Evolutionary conservation across 2,888 invertebrate genomes (phyloP).

Genomic region (Elysia crispata): DNA sequence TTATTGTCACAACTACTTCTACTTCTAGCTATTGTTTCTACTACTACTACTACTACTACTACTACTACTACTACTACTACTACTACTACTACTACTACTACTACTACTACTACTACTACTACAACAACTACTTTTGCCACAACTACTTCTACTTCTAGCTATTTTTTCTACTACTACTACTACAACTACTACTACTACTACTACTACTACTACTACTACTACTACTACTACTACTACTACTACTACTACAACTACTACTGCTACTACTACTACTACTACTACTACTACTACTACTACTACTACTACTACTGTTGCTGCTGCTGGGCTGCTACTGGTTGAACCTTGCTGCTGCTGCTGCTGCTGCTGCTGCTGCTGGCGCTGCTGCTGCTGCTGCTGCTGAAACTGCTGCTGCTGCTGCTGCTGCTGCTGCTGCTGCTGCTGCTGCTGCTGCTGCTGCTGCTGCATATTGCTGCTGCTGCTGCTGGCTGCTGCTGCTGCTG

Average conservation of each 20-base stretch:
- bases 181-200: constrained; percentile 27
- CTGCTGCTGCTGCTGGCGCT: constrained; percentile 5
- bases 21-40: no score
- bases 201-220: constrained; percentile 24
- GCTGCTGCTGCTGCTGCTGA: neutral
- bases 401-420: no score
- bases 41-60: constrained; percentile 23
- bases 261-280: constrained; percentile 28
- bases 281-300: constrained; percentile 26
- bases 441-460: no score
- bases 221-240: constrained; percentile 29
- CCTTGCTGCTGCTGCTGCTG: neutral
- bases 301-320: constrained; percentile 23
- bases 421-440: no score
- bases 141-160: constrained; percentile 22
- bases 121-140: constrained; percentile 19
- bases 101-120: constrained; percentile 15
- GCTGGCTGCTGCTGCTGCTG: no score
- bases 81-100: constrained; percentile 15
- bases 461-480: no score
- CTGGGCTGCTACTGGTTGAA: no score
- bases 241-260: constrained; percentile 23
- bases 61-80: constrained; percentile 21
- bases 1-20: neutral
- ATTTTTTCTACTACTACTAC: constrained; percentile 15